Percentiles rank a stretch among this genome's conserved stretches.
phyloP scores from a whole-genome alignment of 1,140 invertebrate species.

The Mamestra configurata region DNA sequence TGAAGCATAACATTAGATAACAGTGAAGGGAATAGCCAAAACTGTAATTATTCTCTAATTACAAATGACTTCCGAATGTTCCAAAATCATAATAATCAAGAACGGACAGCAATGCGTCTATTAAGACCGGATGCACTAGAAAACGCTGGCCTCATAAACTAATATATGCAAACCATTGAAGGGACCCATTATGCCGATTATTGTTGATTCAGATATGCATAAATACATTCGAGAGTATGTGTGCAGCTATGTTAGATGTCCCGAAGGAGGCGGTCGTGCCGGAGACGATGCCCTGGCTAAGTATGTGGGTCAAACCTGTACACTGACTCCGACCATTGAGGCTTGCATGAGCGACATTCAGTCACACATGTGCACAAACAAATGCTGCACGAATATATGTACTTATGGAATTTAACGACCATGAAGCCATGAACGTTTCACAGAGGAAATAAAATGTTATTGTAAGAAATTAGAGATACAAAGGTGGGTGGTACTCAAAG shows the following conservation, averaged over 20 bases:
- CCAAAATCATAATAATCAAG: conserved; percentile 18
- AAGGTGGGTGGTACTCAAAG: not conserved
- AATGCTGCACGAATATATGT: conserved; percentile 11
- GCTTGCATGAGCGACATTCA: conserved; percentile 32
- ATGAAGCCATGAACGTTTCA: not conserved
- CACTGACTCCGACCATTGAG: conserved; percentile 33
- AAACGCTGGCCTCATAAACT: conserved; percentile 38
- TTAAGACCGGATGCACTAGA: conserved; percentile 37
- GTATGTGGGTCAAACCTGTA: conserved; percentile 51
- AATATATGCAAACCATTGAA: conserved; percentile 39
- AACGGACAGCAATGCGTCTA: not conserved
- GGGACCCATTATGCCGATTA: conserved; percentile 37
- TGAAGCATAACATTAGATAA: not conserved
- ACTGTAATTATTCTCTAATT: conserved; percentile 2
- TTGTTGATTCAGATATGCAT: conserved; percentile 48
- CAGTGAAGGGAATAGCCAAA: not conserved
- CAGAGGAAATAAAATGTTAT: not conserved
- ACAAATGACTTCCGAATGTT: conserved; percentile 27
- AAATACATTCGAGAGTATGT: conserved; percentile 18
- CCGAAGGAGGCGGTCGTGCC: conserved; percentile 29
- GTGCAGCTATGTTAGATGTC: conserved; percentile 23
- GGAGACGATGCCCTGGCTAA: conserved; percentile 6
- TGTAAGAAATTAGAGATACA: not conserved
- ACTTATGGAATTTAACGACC: conserved; percentile 27
- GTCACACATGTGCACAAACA: conserved; percentile 40